Base-by-base conservation (phyloP, 2,888 invertebrate species). In the Eledona agricola region DNA sequence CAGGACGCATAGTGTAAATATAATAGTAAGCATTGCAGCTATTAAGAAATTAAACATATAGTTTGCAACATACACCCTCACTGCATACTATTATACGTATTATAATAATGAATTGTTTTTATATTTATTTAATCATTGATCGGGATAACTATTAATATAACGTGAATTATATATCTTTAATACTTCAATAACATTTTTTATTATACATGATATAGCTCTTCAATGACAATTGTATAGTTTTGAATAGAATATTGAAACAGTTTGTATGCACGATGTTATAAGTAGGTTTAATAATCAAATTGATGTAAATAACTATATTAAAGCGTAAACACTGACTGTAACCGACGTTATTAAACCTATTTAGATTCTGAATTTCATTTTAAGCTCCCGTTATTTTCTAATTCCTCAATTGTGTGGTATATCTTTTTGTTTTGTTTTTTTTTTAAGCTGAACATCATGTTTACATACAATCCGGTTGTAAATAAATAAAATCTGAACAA, bases 221-320 rank as follows among this genome's bases (percentile, higher is more conserved):
- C 64, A 65, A 70, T 68, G 70, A 72, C 68, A 72, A 74, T 70
- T 76, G 75, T 76, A 77, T 76, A 77, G 75, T 76, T 76, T 74
- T 70, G 70, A 59, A 66, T 72, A 73, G 71, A 70, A 69, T 72
- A 73, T 72, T 34, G 31, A 45, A 20, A 31, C 10, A 25, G 45
- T 45, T 34, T 45, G 45, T 45, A 45, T 25, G 45, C 45, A 45
- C 34, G 45, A 45, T 45, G 45, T 45, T 45, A 42, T 42, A 22
- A 42, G 42, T 22, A 17, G 42, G 42, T 42, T 42, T 42, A 42
- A 42, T 42, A 26, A 38, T 38, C 29, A 42, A 42, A 11, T 20
- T 42, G 22, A 19, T 42, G 26, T 40, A 7, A 42, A 31, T 7
- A n/a, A n/a, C n/a, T n/a, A n/a, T n/a, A n/a, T n/a, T n/a, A n/a